phyloP scores from a whole-genome alignment of 1,140 invertebrate genomes.

The Holotrichia oblita region DNA sequence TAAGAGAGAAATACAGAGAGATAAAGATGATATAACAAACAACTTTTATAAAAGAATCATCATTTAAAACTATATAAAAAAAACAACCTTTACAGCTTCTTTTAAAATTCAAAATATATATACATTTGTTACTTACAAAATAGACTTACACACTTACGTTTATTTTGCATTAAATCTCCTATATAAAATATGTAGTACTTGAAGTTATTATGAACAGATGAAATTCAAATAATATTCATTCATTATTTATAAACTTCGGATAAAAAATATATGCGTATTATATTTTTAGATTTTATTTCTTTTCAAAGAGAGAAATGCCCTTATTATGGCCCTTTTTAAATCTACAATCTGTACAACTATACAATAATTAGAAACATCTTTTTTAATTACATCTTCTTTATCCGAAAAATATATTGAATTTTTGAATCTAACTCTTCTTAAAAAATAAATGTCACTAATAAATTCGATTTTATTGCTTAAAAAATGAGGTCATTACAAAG shows the following conservation, averaged over 20 bases:
- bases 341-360: slow-evolving; percentile 26
- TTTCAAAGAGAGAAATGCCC: slow-evolving; percentile 3
- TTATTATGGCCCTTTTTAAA: slow-evolving; percentile 14
- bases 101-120: slow-evolving; percentile 10
- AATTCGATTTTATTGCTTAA: slow-evolving; percentile 31
- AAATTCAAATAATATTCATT: not conserved
- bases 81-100: slow-evolving; percentile 20
- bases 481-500: slow-evolving; percentile 8
- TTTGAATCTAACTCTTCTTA: not conserved
- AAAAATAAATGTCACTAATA: slow-evolving; percentile 11
- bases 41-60: slow-evolving; percentile 28
- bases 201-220: not conserved
- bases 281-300: not conserved
- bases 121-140: slow-evolving; percentile 18
- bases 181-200: slow-evolving; percentile 5
- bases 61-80: slow-evolving; percentile 21
- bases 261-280: slow-evolving; percentile 24
- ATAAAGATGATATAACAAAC: slow-evolving; percentile 10
- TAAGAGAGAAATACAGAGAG: slow-evolving; percentile 5
- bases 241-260: slow-evolving; percentile 14
- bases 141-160: not conserved
- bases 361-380: slow-evolving; percentile 1
- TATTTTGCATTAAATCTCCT: not conserved
- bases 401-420: slow-evolving; percentile 12
- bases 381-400: slow-evolving; percentile 3